Evolutionary conservation across 2,113 vertebrate species (phyloP).

Genomic region (Ornithorhynchus anatinus): DNA sequence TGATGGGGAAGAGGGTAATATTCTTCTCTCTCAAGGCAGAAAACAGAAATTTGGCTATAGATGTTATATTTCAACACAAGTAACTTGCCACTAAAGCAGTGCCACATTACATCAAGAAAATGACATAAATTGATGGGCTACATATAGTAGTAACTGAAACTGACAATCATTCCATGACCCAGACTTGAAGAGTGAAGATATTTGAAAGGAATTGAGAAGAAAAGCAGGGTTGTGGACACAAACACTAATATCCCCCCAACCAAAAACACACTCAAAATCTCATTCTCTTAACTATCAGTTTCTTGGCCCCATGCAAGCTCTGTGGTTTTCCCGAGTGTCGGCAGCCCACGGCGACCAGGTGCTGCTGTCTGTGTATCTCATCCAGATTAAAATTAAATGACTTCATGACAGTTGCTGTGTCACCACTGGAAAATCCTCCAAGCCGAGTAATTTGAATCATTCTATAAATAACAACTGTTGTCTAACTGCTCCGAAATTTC

Average conservation of each 20-base stretch:
- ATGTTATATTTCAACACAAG: neutral
- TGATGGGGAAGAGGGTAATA: no score
- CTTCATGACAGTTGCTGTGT: slow-evolving; percentile 47
- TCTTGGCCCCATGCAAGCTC: slow-evolving; percentile 7
- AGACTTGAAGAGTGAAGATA: neutral
- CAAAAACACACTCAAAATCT: slow-evolving; percentile 5
- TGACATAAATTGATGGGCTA: neutral
- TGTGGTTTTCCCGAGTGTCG: neutral
- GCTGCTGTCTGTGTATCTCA: neutral
- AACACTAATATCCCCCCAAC: neutral
- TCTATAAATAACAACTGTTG: slow-evolving; percentile 22
- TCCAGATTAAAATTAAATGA: slow-evolving; percentile 52
- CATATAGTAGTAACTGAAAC: neutral
- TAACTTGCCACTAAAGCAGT: neutral
- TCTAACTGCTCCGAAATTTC: neutral
- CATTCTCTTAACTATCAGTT: slow-evolving; percentile 20
- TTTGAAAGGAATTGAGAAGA: neutral
- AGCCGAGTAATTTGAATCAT: slow-evolving; percentile 39
- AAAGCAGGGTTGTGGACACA: neutral
- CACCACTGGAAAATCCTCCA: slow-evolving; percentile 32
- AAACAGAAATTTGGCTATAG: no score
- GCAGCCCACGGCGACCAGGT: neutral
- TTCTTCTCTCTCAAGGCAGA: no score
- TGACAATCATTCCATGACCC: neutral
- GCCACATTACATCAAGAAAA: neutral